These are phyloP conservation scores for Eidolon helvum DNA, from an alignment of 2,113 vertebrate species.

Conservation along the genomic window DNA sequence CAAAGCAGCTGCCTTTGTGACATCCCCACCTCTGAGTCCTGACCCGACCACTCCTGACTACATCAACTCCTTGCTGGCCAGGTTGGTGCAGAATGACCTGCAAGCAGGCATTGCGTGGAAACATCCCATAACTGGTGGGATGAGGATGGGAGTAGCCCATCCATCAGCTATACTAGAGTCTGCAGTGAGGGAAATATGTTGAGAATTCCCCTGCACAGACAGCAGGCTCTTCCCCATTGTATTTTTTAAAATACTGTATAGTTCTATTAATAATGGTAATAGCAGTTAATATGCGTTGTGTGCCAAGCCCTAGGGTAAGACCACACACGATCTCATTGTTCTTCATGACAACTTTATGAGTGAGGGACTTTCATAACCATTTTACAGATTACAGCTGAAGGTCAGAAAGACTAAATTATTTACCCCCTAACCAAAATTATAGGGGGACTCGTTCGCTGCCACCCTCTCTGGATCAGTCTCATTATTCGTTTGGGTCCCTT, in stretches of 20 bases:
- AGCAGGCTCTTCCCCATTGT: not conserved
- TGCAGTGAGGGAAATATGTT: not conserved
- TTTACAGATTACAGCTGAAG: not conserved
- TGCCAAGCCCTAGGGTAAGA: not conserved
- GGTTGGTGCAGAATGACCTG: slow-evolving; percentile 80
- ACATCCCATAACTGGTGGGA: not conserved
- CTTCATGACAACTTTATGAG: not conserved
- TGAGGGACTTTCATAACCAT: not conserved
- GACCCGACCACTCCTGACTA: slow-evolving; percentile 98
- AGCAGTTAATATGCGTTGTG: not conserved
- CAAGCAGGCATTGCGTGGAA: rapidly evolving
- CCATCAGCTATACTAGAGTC: not conserved
- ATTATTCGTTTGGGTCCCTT: not conserved
- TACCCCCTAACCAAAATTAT: not conserved
- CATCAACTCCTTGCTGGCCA: slow-evolving; percentile 95
- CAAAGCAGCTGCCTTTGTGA: slow-evolving; percentile 97
- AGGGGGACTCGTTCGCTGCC: not conserved
- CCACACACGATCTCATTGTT: not conserved
- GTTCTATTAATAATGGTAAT: not conserved
- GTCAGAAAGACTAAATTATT: not conserved
- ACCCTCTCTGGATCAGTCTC: not conserved
- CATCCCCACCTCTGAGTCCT: slow-evolving; percentile 96
- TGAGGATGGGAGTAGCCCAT: not conserved
- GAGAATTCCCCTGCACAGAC: not conserved
- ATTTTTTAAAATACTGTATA: not conserved